A percentile compares a stretch with the other conserved stretches of the same genome.
These are phyloP conservation scores for Xestia ashworthii DNA, from an alignment of 2,888 invertebrate genomes.

Conservation along the genomic window DNA sequence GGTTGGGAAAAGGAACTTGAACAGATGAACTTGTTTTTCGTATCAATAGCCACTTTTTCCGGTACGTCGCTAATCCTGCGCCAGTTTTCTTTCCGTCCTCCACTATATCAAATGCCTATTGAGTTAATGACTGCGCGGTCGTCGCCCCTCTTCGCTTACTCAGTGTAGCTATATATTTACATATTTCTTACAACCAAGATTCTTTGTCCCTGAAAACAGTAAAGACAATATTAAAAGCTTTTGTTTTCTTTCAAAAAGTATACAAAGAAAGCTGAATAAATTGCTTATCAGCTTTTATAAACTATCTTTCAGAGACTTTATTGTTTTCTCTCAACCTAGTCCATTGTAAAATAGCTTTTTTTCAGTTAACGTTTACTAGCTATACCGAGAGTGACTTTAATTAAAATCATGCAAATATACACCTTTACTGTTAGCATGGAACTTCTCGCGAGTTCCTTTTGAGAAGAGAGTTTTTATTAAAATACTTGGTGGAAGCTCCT, in stretches of 20 bases:
- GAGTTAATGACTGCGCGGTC: constrained; percentile 64
- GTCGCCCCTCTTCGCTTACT: constrained; percentile 36
- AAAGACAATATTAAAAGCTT: constrained; percentile 40
- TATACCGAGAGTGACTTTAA: constrained; percentile 72
- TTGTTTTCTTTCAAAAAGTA: constrained; percentile 44
- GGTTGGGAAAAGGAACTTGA: no score
- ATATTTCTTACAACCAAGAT: constrained; percentile 51
- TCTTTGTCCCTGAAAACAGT: constrained; percentile 29
- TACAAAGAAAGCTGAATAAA: constrained; percentile 26
- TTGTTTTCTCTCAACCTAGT: constrained; percentile 37
- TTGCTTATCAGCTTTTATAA: constrained; percentile 53
- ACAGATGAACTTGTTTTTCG: constrained; percentile 23
- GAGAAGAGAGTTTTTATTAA: constrained; percentile 73
- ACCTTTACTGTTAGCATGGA: constrained; percentile 69
- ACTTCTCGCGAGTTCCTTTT: constrained; percentile 67
- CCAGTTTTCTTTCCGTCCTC: constrained; percentile 48
- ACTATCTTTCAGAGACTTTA: constrained; percentile 45
- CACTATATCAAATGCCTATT: constrained; percentile 64
- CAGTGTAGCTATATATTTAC: constrained; percentile 41
- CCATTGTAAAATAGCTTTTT: constrained; percentile 46
- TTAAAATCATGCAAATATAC: constrained; percentile 82
- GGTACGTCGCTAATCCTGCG: constrained; percentile 36
- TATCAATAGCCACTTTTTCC: constrained; percentile 57
- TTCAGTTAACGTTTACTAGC: constrained; percentile 61
- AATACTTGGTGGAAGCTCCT: constrained; percentile 69